These are phyloP conservation scores for Phyllopteryx taeniolatus DNA, from an alignment of 2,113 vertebrate genomes.

Conservation along the genomic window DNA sequence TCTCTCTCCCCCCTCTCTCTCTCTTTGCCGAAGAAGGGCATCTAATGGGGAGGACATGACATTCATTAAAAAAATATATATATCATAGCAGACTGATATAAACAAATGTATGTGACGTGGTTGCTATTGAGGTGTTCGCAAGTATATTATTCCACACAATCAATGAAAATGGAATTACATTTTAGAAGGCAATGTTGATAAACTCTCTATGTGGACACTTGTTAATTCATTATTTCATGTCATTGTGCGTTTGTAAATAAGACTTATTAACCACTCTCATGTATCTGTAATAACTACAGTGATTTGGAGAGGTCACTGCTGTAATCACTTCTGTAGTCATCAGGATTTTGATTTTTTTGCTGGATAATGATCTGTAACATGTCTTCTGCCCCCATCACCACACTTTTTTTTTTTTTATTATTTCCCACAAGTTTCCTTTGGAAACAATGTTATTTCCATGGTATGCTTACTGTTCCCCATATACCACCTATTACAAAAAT, in stretches of 20 bases:
- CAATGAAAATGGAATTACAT: slow-evolving; percentile 82
- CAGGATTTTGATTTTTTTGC: slow-evolving; percentile 52
- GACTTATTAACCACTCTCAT: slow-evolving; percentile 92
- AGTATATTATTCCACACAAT: slow-evolving; percentile 91
- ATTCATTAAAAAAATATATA: slow-evolving; percentile 36
- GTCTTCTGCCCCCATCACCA: not conserved
- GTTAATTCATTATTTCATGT: slow-evolving; percentile 77
- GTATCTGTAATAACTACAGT: slow-evolving; percentile 88
- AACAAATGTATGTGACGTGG: slow-evolving; percentile 87
- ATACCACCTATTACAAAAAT: slow-evolving; percentile 49
- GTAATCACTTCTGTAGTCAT: slow-evolving; percentile 43
- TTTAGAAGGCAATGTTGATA: slow-evolving; percentile 86
- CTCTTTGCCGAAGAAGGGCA: slow-evolving; percentile 44
- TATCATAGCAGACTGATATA: slow-evolving; percentile 85
- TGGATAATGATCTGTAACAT: slow-evolving; percentile 41
- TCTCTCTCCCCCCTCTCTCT: slow-evolving; percentile 36
- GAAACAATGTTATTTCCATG: slow-evolving; percentile 32
- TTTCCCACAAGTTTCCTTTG: slow-evolving; percentile 34
- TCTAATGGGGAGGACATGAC: slow-evolving; percentile 31
- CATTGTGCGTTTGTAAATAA: slow-evolving; percentile 98
- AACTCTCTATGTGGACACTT: slow-evolving; percentile 93
- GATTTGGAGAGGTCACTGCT: slow-evolving; percentile 71
- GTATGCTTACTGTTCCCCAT: slow-evolving; percentile 55
- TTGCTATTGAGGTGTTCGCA: slow-evolving; percentile 90
- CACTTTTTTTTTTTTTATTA: slow-evolving; percentile 3